Base-by-base conservation (phyloP, 1,140 invertebrate genomes). In the Euura saliciscinereae region DNA sequence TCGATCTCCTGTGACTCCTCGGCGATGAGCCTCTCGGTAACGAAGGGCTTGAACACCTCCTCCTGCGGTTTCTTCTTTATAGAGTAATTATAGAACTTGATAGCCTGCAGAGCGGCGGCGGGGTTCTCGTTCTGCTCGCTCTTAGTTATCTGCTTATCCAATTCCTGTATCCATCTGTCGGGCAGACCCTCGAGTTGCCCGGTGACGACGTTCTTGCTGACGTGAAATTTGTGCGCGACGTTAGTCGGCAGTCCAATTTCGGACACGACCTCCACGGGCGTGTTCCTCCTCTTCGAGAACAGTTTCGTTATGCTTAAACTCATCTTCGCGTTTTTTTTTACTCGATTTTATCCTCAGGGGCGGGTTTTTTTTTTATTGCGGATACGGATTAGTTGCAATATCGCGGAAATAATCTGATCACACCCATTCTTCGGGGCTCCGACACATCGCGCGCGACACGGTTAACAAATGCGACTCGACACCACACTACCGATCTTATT, bases 41-140 rank as follows among this genome's bases (percentile, higher is more conserved):
- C 91, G 71, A 96, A 91, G 6, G 92, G 92, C 82, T 96, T 96
- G 78, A 94, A 93, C 7, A 86, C 79, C 65, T 83, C 83, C 43
- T 87, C 88, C n/a, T 89, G 89, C 45, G 91, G 91, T 80, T 92
- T 92, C 74, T 93, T 93, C 79, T 94, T 94, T 66, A 95, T 94
- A 2, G 93, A 93, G 84, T 95, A 94, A 82, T 96, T 96, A 82
- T 97, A 98, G 83, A 95, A 98, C 80, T 97, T 96, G 45, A 99
- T 91, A 2, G 97, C 97, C 84, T 97, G 94, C 43, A 95, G 81
- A 2, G 94, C 93, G n/a, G 97, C 97, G 77, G 94, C 92, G 2
- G 97, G 97, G 89, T 99, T 97, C 79, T 98, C 92, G 83, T 94
- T 91, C 85, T 98, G 96, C 84, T 99, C 97, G 66, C 91, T 92